Base-by-base conservation (phyloP, 2,797 vertebrate genomes). In the Bucorvus abyssinicus region DNA sequence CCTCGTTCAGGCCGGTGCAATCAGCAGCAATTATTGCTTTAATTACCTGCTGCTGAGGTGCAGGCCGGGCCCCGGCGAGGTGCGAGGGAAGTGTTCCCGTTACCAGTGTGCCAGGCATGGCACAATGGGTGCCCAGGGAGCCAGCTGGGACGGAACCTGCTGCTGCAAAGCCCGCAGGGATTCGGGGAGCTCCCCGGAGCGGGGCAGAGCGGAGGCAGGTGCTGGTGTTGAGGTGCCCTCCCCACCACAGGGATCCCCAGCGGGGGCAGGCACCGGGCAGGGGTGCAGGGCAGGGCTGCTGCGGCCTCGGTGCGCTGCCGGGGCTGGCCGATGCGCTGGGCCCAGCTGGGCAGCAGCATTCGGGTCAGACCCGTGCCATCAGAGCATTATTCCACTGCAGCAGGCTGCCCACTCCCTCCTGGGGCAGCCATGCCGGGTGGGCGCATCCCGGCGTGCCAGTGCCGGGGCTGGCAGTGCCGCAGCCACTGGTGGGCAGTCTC, bases 11-110 rank as follows among this genome's bases (percentile, higher is more conserved):
- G 93, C 97, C 82, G 52, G 87, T 67, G 65, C 97, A 97, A 98
- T 98, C 98, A 98, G 97, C 94, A 96, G 97, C 97, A 97, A 97
- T 98, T 98, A 98, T 94, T 96, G 96, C 97, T 97, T 97, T 98
- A 98, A 98, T 98, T 98, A 98, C 97, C 97, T 98, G 98, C 98
- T 98, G 97, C 97, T 71, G 36, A 96, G 89, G 86, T 63, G 22
- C 94, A 96, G 97, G 96, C 97, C 36, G 89, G 96, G 91, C 50
- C 24, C 96, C 94, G 96, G 96, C 95, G 90, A 98, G 98, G 97
- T 90, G 94, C 10, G n/a, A 97, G 97, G 95, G 97, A 97, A 97
- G 98, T 97, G 97, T 98, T 97, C 97, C 97, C 92, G 96, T 97
- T 98, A 98, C 97, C 97, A 96, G 96, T 84, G 89, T 96, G 97